Conservation (phyloP, 2,888 invertebrate species). For the Steromphala cineraria region DNA sequence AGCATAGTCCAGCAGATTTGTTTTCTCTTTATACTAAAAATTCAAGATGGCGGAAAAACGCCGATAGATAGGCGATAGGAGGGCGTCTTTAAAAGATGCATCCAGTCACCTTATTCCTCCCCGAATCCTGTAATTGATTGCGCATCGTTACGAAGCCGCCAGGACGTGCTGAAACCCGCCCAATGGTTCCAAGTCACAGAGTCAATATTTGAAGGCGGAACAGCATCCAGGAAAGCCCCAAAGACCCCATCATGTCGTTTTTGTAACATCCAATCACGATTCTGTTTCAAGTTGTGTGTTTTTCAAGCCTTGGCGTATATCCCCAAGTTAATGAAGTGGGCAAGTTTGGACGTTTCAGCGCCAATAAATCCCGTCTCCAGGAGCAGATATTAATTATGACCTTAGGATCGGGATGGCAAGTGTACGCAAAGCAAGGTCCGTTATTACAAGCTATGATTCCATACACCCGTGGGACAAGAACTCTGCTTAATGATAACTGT, state of each 20-base stretch:
- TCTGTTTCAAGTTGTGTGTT: constrained; percentile 22
- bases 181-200: not conserved
- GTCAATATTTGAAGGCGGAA: constrained; percentile 18
- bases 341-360: not conserved
- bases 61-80: too few relatives aligned
- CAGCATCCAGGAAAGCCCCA: not conserved
- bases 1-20: too few relatives aligned
- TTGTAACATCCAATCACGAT: not conserved
- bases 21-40: too few relatives aligned
- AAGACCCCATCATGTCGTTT: constrained; percentile 18
- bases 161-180: constrained; percentile 2
- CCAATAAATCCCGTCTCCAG: not conserved
- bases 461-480: constrained; percentile 1
- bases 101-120: not conserved
- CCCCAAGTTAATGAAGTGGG: constrained; percentile 3
- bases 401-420: not conserved
- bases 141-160: not conserved
- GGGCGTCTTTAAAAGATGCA: too few relatives aligned
- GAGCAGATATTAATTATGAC: constrained; percentile 20
- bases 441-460: not conserved
- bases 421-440: not conserved
- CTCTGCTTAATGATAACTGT: constrained; percentile 13
- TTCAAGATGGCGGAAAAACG: too few relatives aligned
- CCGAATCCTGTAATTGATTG: constrained; percentile 7
- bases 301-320: not conserved